Conservation (phyloP, 2,113 vertebrate genomes). For the Eira barbara region DNA sequence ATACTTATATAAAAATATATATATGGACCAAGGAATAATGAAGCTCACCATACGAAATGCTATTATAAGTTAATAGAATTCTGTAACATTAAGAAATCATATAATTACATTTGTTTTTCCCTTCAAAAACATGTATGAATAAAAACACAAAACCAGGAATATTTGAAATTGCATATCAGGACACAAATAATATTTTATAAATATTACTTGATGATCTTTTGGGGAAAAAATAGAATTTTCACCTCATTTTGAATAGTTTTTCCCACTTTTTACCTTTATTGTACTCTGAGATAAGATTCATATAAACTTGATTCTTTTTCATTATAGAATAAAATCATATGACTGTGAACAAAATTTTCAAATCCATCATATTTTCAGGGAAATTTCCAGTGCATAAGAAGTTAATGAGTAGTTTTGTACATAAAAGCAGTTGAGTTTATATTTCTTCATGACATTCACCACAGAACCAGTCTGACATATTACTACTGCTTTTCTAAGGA, state of each 20-base stretch:
- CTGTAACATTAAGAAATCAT: neutral
- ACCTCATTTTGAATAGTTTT: neutral
- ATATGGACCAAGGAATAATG: neutral
- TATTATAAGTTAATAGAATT: neutral
- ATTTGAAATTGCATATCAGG: neutral
- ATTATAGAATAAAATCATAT: neutral
- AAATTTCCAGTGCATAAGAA: neutral
- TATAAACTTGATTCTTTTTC: neutral
- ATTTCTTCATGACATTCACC: neutral
- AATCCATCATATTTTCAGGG: neutral
- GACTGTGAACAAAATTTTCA: neutral
- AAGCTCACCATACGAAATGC: neutral
- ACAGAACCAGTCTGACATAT: neutral
- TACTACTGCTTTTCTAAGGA: neutral
- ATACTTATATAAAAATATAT: no score
- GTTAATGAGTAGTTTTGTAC: neutral
- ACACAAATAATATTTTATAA: neutral
- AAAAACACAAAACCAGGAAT: neutral
- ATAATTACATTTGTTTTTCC: neutral
- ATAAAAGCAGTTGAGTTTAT: neutral
- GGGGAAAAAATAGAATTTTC: neutral
- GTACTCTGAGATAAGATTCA: neutral
- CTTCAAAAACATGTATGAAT: neutral
- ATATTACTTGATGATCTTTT: neutral
- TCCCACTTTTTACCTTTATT: neutral